Base-by-base conservation (phyloP, 2,888 invertebrate species). In the Drosophila sordidapex region DNA sequence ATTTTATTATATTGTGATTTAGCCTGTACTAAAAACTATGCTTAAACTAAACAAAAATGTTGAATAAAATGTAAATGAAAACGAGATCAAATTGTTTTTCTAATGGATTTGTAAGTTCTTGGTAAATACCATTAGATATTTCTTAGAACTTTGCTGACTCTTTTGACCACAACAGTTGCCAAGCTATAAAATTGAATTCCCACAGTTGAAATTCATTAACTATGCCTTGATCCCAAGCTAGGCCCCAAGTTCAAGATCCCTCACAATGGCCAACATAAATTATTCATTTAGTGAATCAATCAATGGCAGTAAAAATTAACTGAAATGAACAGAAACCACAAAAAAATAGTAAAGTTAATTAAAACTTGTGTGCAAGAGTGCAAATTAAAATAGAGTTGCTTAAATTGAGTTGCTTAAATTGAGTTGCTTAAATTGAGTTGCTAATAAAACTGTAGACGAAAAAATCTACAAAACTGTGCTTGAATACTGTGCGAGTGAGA, bases 1-100 rank as follows among this genome's bases (percentile, higher is more conserved):
- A 90, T 90, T 90, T 77, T 89, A 87, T 89, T 89, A 79, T 88
- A 87, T 89, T 91, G 91, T 91, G 89, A 90, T 89, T 77, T 90
- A 90, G 90, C 78, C 70, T 82, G 81, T 88, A 90, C 87, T 88
- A 85, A 81, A 85, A 83, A 69, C 43, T 65, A 76, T 60, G 25
- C 33, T 63, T 66, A 72, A 79, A 74, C 54, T 35, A 79, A 76
- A 46, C 46, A 46, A 74, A 80, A 57, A 54, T 70, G 77, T 70
- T 76, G 43, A 69, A 75, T 59, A 58, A 75, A 51, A 54, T 54
- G 31, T 51, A 25, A 40, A 59, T 46, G 27, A 77, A 66, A 76
- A 62, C 54, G 25, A 38, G 18, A 10, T 40, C 0, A 31, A 13
- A 15, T 11, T 29, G 21, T 21, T 29, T 49, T 27, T 25, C 21